Evolutionary conservation across 1,140 invertebrate species (phyloP), one percentile per base, ranked within the genome.

Genomic region (Hyposmocoma kahamanoa): DNA sequence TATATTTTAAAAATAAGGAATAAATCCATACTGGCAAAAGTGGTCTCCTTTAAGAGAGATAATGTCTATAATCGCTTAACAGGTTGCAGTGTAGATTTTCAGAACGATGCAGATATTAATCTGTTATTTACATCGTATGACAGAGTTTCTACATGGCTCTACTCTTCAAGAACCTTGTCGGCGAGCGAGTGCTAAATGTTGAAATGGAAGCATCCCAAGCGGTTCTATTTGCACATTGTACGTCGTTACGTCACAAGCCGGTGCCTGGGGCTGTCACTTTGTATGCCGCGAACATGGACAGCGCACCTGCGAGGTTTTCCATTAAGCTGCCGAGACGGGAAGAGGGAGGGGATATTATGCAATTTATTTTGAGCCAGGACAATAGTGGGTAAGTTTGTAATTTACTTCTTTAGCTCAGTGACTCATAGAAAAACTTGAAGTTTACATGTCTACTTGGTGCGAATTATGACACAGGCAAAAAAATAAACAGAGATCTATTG

Each of bases 131-230:
- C n/a, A n/a, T n/a, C n/a, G n/a, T n/a, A n/a, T n/a, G 67, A 20
- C 57, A 84, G 81, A 84, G 79, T 55, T 83, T 84, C 57, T 84
- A 84, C 58, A 84, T 83, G 81, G 78, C 79, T 0, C 68, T 83
- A 0, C 56, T 84, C n/a, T 84, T 65, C 57, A 84, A 84, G 47
- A 78, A 81, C 48, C 52, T 84, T 19, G 81, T 84, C 3, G 81
- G 81, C 0, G 67, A 75, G n/a, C 58, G 66, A n/a, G 81, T 81
- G 0, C 46, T 84, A 2, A 59, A 70, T 30, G 62, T 82, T 0
- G 63, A 77, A 10, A 69, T 75, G 34, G 62, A 72, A 1, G 55
- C 62, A 0, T 62, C 63, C 3, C 57, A 69, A 42, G 69, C 80
- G 0, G 62, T 60, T 8, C 21, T 84, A 0, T 84, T 84, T 39